Conservation (phyloP, 2,797 vertebrate genomes). For the Australoheros facetus region DNA sequence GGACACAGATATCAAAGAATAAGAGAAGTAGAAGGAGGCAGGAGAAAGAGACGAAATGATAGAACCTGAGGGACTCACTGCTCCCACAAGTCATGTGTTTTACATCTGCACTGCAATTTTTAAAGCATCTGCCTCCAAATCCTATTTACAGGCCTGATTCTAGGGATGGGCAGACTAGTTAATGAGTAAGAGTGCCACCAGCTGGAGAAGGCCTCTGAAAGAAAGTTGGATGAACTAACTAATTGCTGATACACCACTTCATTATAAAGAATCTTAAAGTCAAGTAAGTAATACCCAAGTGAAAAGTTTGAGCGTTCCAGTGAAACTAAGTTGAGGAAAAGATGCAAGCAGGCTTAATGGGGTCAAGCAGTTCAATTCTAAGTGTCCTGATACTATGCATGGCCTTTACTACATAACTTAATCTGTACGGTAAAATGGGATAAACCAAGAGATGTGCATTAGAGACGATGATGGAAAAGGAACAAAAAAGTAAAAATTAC, state of each 20-base stretch:
- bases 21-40: constrained; percentile 9
- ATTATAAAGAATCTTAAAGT: constrained; percentile 5
- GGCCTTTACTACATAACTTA: neutral
- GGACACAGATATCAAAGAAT: constrained; percentile 48
- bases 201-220: constrained; percentile 18
- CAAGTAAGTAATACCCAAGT: neutral
- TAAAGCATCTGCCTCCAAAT: constrained; percentile 28
- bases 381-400: neutral
- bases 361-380: constrained; percentile 4
- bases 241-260: constrained; percentile 1
- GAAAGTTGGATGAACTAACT: neutral
- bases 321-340: constrained; percentile 2
- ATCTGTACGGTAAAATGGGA: neutral
- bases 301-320: neutral
- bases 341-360: neutral
- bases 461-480: neutral
- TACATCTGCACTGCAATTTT: constrained; percentile 53
- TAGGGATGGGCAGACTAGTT: neutral
- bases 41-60: constrained; percentile 38
- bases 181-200: neutral
- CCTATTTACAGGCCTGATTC: constrained; percentile 25
- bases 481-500: neutral
- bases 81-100: constrained; percentile 60
- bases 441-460: neutral
- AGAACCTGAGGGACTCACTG: constrained; percentile 39